Conservation (phyloP, 1,140 invertebrate species). For the Achatina immaculata region DNA sequence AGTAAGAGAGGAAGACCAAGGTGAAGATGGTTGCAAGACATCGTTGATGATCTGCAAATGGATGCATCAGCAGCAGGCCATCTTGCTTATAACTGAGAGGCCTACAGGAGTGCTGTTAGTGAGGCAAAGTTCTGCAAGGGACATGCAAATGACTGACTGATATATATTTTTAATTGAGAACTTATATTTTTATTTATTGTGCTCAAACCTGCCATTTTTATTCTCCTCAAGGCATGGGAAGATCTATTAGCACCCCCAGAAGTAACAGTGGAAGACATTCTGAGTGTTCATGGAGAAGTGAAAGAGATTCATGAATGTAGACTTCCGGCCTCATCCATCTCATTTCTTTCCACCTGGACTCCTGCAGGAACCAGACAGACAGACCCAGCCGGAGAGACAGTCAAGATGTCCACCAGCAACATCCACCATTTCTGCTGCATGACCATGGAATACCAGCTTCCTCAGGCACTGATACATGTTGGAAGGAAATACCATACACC, state of each 20-base stretch:
- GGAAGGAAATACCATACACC: slow-evolving; percentile 60
- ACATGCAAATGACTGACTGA: too few species aligned
- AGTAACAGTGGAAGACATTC: slow-evolving; percentile 58
- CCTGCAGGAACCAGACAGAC: slow-evolving; percentile 26
- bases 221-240: slow-evolving; percentile 59
- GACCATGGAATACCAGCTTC: slow-evolving; percentile 58
- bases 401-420: slow-evolving; percentile 39
- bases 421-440: slow-evolving; percentile 66
- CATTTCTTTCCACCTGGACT: slow-evolving; percentile 56
- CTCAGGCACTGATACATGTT: slow-evolving; percentile 51
- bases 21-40: too few species aligned
- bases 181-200: too few species aligned
- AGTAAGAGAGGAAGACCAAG: too few species aligned
- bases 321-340: slow-evolving; percentile 45
- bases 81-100: too few species aligned
- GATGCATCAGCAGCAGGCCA: too few species aligned
- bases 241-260: slow-evolving; percentile 53
- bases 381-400: not conserved
- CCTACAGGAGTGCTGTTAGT: too few species aligned
- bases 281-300: slow-evolving; percentile 49
- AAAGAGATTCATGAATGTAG: slow-evolving; percentile 46
- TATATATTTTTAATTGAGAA: too few species aligned
- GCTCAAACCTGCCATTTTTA: too few species aligned
- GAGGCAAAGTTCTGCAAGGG: too few species aligned
- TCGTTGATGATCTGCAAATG: too few species aligned